Percentiles rank a stretch among this genome's conserved stretches.
phyloP scores from a whole-genome alignment of 2,888 invertebrate genomes.

The Dicranocentrus wangi region DNA sequence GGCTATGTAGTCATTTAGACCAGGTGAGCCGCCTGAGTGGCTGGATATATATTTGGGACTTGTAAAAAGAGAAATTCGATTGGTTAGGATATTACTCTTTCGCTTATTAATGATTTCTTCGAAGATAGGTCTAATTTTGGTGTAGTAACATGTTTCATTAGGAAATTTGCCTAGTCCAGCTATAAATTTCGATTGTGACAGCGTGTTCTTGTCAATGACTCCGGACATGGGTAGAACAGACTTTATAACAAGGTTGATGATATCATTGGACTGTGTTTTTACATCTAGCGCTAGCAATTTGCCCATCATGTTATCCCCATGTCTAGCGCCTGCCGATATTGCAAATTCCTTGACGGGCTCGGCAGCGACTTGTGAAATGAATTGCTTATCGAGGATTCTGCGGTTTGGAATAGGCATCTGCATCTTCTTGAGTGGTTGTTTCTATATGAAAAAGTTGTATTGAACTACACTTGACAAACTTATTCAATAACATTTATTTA shows the following conservation, averaged over 20 bases:
- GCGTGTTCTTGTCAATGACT: background rate
- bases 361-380: slow-evolving; percentile 34
- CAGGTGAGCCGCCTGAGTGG: background rate
- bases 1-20: slow-evolving; percentile 37
- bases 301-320: slow-evolving; percentile 57
- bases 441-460: too few species aligned
- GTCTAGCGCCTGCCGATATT: slow-evolving; percentile 41
- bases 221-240: slow-evolving; percentile 41
- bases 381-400: too few species aligned
- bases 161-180: slow-evolving; percentile 17
- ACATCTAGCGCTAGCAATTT: slow-evolving; percentile 36
- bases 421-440: too few species aligned
- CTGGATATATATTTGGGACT: too few species aligned
- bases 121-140: slow-evolving; percentile 17
- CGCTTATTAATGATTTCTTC: slow-evolving; percentile 20
- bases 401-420: too few species aligned
- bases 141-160: slow-evolving; percentile 45
- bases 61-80: slow-evolving; percentile 50
- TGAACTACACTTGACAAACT: too few species aligned
- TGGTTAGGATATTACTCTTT: slow-evolving; percentile 18
- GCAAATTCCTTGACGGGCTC: slow-evolving; percentile 26
- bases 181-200: background rate
- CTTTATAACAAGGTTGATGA: slow-evolving; percentile 45
- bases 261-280: slow-evolving; percentile 32
- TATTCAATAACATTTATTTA: too few species aligned